Conservation (phyloP, 2,113 vertebrate genomes). For the mouse (Mus musculus) region GRCm39 chr6:6256001-6256500, state of each 20-base stretch:
- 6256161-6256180: neutral
- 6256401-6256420: too few species aligned
- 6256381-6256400: neutral
- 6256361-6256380: neutral
- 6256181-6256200: neutral
- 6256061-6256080: neutral
- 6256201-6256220: neutral
- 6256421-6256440: neutral
- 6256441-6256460: neutral
- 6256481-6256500: slow-evolving; percentile 48
- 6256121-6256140: neutral
- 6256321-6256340: neutral
- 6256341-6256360: neutral
- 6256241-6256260: neutral
- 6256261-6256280: neutral
- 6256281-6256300: neutral
- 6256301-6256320: neutral
- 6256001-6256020: slow-evolving; percentile 42
- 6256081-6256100: neutral
- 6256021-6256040: slow-evolving; percentile 13
- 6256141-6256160: neutral
- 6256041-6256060: neutral
- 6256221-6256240: neutral
- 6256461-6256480: neutral
- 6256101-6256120: neutral